Evolutionary conservation across 1,140 invertebrate species (phyloP), one percentile per base, ranked within the genome.

Genomic region (Arion vulgaris): DNA sequence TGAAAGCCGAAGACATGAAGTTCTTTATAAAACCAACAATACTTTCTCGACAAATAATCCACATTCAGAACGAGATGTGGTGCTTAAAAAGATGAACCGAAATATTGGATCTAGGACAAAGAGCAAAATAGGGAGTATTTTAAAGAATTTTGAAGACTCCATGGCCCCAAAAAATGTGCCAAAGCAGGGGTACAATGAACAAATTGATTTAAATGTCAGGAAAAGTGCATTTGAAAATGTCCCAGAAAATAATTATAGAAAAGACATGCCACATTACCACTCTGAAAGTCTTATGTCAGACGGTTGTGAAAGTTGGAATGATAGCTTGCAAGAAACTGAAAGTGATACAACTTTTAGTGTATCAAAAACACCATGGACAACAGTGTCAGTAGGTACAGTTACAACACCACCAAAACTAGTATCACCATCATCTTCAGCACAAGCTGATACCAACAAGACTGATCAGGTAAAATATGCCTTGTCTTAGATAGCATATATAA

Each of bases 111-210:
- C 57, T 69, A 74, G 69, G 32, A 74, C 68, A 26, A 69, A 81
- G 23, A 81, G 51, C 45, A 81, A 81, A 69, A 81, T 81, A 57
- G 80, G 80, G n/a, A 73, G 49, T 36, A 81, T 81, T 51, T 4
- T 81, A 49, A 51, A 74, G 19, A 81, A 73, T 39, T 81, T 81
- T 36, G 38, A 68, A 28, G 69, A 81, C 0, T 51, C 69, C 17
- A 9, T 49, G 39, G 2, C 7, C 11, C 53, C 53, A 49, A 19
- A 38, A 45, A 28, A 19, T 4, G 9, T 34, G 7, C 80, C 80
- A n/a, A 81, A 81, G 32, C 69, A 81, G 39, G 80, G 80, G 5
- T 81, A 74, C 71, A 81, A 81, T 81, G 80, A 81, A 36, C 82
- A 74, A 68, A 78, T 84, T 41, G 76, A 84, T 53, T 28, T 84